A percentile compares a stretch with the other conserved stretches of the same genome.
phyloP scores from a whole-genome alignment of 2,113 vertebrate genomes.

The Mobula birostris region DNA sequence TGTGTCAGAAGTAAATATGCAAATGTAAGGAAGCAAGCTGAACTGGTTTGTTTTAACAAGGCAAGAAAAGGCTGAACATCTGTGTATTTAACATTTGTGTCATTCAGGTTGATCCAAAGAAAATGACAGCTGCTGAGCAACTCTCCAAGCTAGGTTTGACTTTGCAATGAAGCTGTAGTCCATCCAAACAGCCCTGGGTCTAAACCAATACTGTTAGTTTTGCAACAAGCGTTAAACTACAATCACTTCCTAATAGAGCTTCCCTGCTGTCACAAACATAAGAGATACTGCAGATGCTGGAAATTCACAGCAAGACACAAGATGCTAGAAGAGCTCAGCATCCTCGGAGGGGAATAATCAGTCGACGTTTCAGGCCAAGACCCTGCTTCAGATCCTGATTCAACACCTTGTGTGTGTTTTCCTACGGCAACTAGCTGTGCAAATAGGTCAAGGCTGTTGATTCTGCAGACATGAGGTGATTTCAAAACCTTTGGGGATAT shows the following conservation, averaged over 20 bases:
- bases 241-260: not conserved
- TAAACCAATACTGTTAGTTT: not conserved
- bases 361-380: too few relatives aligned
- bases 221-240: not conserved
- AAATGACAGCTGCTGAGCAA: not conserved
- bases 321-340: too few relatives aligned
- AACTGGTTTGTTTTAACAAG: not conserved
- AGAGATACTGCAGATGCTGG: too few relatives aligned
- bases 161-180: not conserved
- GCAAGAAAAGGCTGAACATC: not conserved
- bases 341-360: too few relatives aligned
- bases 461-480: not conserved
- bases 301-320: too few relatives aligned
- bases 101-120: not conserved
- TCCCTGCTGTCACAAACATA: not conserved
- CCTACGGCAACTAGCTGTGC: not conserved
- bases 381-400: too few relatives aligned
- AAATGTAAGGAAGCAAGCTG: too few relatives aligned
- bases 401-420: too few relatives aligned
- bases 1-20: too few relatives aligned
- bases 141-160: not conserved
- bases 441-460: not conserved
- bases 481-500: not conserved
- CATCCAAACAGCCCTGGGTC: not conserved
- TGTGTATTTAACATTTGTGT: not conserved